Evolutionary conservation across 1,140 invertebrate species (phyloP).

Genomic region (Ctenoplectra terminalis): DNA sequence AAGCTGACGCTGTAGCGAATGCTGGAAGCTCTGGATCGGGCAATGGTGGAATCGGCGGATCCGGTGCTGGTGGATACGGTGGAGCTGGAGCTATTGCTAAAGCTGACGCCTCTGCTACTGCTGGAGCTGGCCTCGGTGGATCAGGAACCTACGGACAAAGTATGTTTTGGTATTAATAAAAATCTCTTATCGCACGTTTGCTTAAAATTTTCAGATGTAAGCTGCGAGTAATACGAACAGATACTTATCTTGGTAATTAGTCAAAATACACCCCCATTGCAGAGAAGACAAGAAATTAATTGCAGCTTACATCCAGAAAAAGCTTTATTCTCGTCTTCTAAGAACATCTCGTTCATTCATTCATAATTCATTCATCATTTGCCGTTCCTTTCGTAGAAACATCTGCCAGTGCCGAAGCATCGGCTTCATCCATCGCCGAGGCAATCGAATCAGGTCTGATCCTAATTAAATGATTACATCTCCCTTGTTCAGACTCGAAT

Average conservation of each 20-base stretch:
- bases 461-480: constrained; percentile 63
- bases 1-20: constrained; percentile 45
- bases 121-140: constrained; percentile 37
- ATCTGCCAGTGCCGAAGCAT: constrained; percentile 12
- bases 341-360: neutral
- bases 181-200: neutral
- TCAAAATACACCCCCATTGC: neutral
- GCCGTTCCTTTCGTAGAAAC: constrained; percentile 40
- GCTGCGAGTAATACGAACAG: too few relatives aligned
- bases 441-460: constrained; percentile 40
- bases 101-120: constrained; percentile 41
- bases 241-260: neutral
- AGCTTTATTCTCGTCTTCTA: neutral
- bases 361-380: neutral
- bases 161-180: neutral
- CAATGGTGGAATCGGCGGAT: constrained; percentile 33
- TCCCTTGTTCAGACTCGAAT: constrained; percentile 34
- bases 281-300: too few relatives aligned
- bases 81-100: too few relatives aligned
- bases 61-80: neutral
- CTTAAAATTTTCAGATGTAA: too few relatives aligned
- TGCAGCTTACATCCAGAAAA: neutral
- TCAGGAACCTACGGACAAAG: constrained; percentile 8
- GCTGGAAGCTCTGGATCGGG: too few relatives aligned
- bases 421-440: constrained; percentile 31